Evolutionary conservation across 2,888 invertebrate species (phyloP).

Genomic region (Metalampra italica): DNA sequence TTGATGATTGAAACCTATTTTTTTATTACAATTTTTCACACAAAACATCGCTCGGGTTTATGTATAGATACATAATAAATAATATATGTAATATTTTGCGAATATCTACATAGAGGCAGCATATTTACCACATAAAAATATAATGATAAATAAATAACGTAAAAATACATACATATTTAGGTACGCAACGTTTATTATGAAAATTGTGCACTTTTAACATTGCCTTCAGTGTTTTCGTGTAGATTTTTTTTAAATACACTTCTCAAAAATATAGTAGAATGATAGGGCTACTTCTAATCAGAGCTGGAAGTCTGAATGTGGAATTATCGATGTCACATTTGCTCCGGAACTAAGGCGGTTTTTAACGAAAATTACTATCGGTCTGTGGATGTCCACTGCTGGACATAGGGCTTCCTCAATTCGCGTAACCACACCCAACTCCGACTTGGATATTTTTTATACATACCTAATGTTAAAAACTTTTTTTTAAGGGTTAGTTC

Average conservation of each 20-base stretch:
- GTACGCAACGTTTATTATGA: constrained; percentile 44
- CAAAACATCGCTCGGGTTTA: constrained; percentile 48
- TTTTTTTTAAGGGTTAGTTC: no score
- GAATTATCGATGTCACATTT: no score
- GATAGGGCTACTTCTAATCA: background rate
- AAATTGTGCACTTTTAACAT: constrained; percentile 44
- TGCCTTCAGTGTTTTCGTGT: constrained; percentile 47
- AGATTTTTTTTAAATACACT: constrained; percentile 23
- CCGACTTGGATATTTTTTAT: background rate
- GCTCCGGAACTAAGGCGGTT: no score
- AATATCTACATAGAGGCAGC: constrained; percentile 73
- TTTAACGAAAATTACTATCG: no score
- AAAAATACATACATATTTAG: constrained; percentile 33
- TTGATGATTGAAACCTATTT: background rate
- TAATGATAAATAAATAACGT: constrained; percentile 27
- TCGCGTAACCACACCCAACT: no score
- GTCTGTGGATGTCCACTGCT: no score
- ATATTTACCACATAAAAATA: constrained; percentile 57
- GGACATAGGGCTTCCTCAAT: no score
- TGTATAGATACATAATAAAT: constrained; percentile 44
- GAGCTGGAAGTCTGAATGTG: no score
- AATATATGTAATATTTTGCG: constrained; percentile 58
- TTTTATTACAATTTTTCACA: constrained; percentile 33
- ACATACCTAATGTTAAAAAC: no score
- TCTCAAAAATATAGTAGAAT: constrained; percentile 26